These are phyloP conservation scores for Drosophila prostipennis DNA, from an alignment of 2,888 invertebrate genomes.

Conservation along the genomic window DNA sequence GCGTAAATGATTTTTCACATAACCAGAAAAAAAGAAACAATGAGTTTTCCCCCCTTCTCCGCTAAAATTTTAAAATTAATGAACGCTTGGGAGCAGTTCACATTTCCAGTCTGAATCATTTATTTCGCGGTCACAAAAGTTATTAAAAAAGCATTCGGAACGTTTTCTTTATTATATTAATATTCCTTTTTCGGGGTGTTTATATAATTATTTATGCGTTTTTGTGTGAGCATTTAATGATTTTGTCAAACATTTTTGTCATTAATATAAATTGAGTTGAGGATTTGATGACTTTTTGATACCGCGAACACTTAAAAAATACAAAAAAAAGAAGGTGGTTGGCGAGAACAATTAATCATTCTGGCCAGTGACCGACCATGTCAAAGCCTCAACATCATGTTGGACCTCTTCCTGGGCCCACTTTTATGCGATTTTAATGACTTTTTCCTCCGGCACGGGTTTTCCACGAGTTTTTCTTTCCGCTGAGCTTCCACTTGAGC, in stretches of 20 bases:
- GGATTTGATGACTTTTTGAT: conserved; percentile 52
- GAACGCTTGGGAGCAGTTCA: conserved; percentile 43
- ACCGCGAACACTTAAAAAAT: conserved; percentile 13
- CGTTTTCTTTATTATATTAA: conserved; percentile 48
- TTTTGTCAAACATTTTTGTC: conserved; percentile 64
- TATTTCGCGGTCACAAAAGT: conserved; percentile 42
- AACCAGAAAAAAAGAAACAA: conserved; percentile 22
- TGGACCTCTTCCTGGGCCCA: conserved; percentile 31
- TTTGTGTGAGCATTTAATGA: conserved; percentile 60
- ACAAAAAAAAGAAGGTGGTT: background rate
- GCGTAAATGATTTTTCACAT: conserved; percentile 51
- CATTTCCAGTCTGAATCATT: conserved; percentile 42
- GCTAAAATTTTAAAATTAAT: conserved; percentile 32
- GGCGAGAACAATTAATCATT: conserved; percentile 50
- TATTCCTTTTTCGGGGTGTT: conserved; percentile 23
- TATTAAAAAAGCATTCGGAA: conserved; percentile 24
- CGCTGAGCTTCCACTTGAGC: conserved; percentile 67
- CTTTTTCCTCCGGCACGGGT: conserved; percentile 38
- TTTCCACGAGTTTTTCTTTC: conserved; percentile 39
- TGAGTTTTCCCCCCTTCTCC: conserved; percentile 13
- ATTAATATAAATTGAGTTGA: conserved; percentile 56
- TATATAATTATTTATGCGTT: conserved; percentile 22
- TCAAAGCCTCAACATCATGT: conserved; percentile 20
- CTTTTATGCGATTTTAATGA: conserved; percentile 42
- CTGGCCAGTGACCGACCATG: conserved; percentile 37